Conservation (phyloP, 2,113 vertebrate genomes). For the Lepidothrix coronata region DNA sequence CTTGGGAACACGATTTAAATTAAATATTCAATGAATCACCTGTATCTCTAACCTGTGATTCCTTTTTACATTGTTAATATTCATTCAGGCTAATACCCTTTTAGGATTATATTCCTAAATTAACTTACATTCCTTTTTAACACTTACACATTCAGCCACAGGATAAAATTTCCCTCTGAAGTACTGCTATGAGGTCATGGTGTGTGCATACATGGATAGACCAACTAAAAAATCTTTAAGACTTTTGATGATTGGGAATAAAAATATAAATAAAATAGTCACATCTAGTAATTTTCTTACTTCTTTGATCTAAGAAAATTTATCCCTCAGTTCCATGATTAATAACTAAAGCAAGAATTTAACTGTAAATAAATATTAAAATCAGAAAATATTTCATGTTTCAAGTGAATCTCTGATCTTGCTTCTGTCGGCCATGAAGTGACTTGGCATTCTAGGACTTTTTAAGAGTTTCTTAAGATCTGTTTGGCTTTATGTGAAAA, state of each 20-base stretch:
- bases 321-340: not conserved
- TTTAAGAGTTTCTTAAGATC: not conserved
- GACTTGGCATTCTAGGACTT: not conserved
- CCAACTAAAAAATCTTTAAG: not conserved
- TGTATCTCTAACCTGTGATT: not conserved
- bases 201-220: not conserved
- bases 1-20: not conserved
- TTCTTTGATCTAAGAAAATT: not conserved
- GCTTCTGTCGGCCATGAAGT: not conserved
- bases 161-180: not conserved
- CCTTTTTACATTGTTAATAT: not conserved
- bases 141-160: not conserved
- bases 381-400: not conserved
- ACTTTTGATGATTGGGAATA: not conserved
- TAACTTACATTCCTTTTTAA: not conserved
- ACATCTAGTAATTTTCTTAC: not conserved
- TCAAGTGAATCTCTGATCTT: not conserved
- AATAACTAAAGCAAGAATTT: not conserved
- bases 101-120: not conserved
- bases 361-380: not conserved
- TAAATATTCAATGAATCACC: not conserved
- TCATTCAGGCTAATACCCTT: not conserved
- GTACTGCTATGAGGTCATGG: not conserved
- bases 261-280: not conserved
- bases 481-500: not conserved